Percentiles rank a stretch among this genome's conserved stretches.
phyloP scores from a whole-genome alignment of 2,888 invertebrate species.

The Morinoia aosen region DNA sequence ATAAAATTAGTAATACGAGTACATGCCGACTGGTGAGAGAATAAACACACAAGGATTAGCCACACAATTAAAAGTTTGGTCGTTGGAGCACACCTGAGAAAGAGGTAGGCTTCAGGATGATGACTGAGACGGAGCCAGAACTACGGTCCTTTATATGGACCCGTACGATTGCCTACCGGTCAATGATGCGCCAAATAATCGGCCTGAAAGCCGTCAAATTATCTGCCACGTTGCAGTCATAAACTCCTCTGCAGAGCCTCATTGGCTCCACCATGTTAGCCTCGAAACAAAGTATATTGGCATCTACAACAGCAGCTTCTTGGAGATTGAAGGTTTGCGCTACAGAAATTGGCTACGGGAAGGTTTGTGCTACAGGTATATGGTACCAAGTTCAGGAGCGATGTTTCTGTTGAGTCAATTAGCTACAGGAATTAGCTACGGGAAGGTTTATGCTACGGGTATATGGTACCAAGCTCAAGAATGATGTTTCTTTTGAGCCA shows the following conservation, averaged over 20 bases:
- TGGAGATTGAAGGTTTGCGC: neutral
- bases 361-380: too few species aligned
- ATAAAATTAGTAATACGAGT: too few species aligned
- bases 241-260: neutral
- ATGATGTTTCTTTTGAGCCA: neutral
- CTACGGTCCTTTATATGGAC: neutral
- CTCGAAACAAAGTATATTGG: neutral
- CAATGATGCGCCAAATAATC: conserved; percentile 37
- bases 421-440: too few species aligned
- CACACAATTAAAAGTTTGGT: neutral
- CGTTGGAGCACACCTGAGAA: neutral
- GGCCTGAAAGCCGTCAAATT: neutral
- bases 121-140: neutral
- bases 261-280: neutral
- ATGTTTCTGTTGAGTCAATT: too few species aligned
- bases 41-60: neutral
- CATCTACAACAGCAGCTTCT: neutral
- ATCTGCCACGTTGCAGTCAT: neutral
- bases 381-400: too few species aligned
- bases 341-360: neutral
- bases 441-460: too few species aligned
- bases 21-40: neutral
- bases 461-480: neutral
- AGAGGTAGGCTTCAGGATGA: neutral
- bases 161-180: neutral